phyloP scores from a whole-genome alignment of 1,140 invertebrate species.

The Theocolax elegans region DNA sequence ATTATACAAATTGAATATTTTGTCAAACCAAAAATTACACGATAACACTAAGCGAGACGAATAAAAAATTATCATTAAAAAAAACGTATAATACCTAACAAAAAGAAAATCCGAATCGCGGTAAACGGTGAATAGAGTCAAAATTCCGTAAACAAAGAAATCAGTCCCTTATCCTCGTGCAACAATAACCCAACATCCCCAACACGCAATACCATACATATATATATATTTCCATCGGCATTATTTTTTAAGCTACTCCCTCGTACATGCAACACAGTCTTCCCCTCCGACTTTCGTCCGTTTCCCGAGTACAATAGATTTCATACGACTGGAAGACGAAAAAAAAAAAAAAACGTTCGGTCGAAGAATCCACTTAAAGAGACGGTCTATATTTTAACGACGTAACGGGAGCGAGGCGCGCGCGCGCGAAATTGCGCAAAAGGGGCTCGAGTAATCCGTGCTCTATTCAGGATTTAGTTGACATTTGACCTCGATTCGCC shows the following conservation, averaged over 20 bases:
- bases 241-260: conserved; percentile 38
- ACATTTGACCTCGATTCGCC: conserved; percentile 38
- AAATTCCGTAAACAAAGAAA: background rate
- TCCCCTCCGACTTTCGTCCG: background rate
- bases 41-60: no score
- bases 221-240: background rate
- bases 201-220: no score
- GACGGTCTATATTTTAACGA: conserved; percentile 7
- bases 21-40: no score
- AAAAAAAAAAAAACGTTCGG: conserved; percentile 11
- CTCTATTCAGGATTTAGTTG: conserved; percentile 35
- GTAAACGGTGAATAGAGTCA: background rate
- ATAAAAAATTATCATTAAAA: no score
- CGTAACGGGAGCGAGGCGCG: background rate
- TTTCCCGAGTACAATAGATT: conserved; percentile 20
- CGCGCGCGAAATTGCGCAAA: background rate
- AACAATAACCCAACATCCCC: background rate
- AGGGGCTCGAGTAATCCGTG: conserved; percentile 11
- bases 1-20: no score
- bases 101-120: no score
- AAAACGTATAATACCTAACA: no score
- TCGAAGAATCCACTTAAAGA: conserved; percentile 36
- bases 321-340: background rate
- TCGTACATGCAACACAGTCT: background rate
- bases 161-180: background rate